These are phyloP conservation scores for Phengaris alcon DNA, from an alignment of 2,888 invertebrate genomes.

Conservation along the genomic window DNA sequence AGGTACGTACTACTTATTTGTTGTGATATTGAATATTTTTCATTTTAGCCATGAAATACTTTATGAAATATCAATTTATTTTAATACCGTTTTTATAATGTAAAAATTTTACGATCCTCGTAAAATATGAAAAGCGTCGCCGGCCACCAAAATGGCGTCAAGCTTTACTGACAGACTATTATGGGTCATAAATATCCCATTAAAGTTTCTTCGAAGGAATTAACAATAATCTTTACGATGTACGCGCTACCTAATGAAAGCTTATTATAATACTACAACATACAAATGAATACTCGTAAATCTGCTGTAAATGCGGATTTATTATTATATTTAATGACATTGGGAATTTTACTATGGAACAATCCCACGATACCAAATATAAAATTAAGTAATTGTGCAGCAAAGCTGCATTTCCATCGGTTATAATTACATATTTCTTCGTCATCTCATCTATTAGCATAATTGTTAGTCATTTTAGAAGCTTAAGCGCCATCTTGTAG, in stretches of 20 bases:
- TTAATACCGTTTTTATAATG: constrained; percentile 9
- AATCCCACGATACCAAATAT: too few relatives aligned
- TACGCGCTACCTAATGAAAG: not conserved
- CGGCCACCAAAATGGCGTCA: not conserved
- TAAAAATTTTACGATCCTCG: not conserved
- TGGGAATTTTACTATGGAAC: too few relatives aligned
- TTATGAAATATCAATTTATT: not conserved
- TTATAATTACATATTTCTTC: too few relatives aligned
- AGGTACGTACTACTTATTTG: too few relatives aligned
- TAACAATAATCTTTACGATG: constrained; percentile 3
- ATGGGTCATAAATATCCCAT: constrained; percentile 12
- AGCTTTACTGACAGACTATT: not conserved
- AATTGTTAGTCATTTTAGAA: too few relatives aligned
- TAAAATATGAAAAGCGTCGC: not conserved
- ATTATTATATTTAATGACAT: too few relatives aligned
- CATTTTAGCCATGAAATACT: not conserved
- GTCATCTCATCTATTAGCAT: too few relatives aligned
- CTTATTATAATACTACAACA: not conserved
- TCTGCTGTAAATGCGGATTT: too few relatives aligned
- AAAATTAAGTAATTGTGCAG: too few relatives aligned
- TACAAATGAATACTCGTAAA: not conserved
- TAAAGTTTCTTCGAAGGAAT: not conserved
- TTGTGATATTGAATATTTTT: too few relatives aligned
- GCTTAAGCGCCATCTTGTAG: too few relatives aligned
- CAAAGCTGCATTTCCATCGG: too few relatives aligned